Evolutionary conservation across 2,888 invertebrate genomes (phyloP).

Genomic region (Macrostomum cliftonense): DNA sequence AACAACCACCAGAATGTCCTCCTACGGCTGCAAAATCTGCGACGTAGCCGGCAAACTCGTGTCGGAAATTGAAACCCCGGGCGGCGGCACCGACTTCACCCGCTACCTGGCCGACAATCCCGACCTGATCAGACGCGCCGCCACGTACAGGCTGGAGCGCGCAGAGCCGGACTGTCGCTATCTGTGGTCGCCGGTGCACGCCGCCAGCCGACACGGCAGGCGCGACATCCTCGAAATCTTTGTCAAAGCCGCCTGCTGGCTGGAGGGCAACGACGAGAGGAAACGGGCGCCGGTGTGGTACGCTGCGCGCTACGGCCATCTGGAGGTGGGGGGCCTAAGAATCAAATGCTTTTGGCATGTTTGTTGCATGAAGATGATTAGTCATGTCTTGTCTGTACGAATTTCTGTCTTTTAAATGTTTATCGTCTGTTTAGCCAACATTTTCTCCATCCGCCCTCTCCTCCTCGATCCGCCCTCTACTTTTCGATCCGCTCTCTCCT

Average conservation of each 20-base stretch:
- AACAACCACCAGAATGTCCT: no score
- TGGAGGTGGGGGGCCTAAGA: not conserved
- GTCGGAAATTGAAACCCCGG: no score
- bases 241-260: not conserved
- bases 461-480: no score
- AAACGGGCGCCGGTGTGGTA: constrained; percentile 5
- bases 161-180: not conserved
- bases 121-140: not conserved
- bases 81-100: not conserved
- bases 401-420: no score
- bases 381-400: no score
- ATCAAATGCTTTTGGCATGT: no score
- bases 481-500: no score
- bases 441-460: no score
- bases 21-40: no score
- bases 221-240: not conserved
- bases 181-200: constrained; percentile 4
- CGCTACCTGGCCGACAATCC: constrained; percentile 1
- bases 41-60: no score
- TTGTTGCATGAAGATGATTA: no score
- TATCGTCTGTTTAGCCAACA: no score
- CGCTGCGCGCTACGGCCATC: constrained; percentile 2
- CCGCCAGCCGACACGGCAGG: constrained; percentile 1
- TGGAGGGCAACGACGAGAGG: constrained; percentile 1
- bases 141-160: not conserved